Conservation (phyloP, 2,797 vertebrate species). For the Clamator glandarius region DNA sequence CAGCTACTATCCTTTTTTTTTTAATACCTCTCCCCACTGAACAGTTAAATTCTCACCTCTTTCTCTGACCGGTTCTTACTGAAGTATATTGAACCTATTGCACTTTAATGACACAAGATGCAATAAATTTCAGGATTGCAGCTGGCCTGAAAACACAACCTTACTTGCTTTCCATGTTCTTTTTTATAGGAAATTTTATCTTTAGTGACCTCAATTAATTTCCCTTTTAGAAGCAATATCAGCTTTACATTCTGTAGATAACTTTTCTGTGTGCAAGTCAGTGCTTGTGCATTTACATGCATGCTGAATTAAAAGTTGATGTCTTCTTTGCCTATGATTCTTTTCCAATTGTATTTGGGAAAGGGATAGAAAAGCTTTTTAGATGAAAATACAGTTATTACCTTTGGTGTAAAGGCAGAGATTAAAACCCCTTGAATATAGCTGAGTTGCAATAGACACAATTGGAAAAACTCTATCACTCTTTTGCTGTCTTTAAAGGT, state of each 20-base stretch:
- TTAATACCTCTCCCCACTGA: background rate
- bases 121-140: background rate
- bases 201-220: background rate
- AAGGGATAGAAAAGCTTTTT: slow-evolving; percentile 72
- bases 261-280: background rate
- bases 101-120: background rate
- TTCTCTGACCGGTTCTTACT: background rate
- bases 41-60: background rate
- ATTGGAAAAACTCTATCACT: slow-evolving; percentile 77
- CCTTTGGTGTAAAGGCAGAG: slow-evolving; percentile 70
- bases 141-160: background rate
- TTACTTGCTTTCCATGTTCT: background rate
- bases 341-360: slow-evolving; percentile 3
- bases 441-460: slow-evolving; percentile 82
- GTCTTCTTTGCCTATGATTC: background rate
- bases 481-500: slow-evolving; percentile 70
- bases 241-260: background rate
- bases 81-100: background rate
- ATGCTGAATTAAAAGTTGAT: slow-evolving; percentile 9
- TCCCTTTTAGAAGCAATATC: background rate
- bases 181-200: background rate
- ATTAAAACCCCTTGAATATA: slow-evolving; percentile 73
- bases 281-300: background rate
- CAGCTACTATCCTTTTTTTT: background rate
- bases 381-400: slow-evolving; percentile 80